Evolutionary conservation across 1,140 invertebrate species (phyloP).

Genomic region (Sinonovacula constricta): DNA sequence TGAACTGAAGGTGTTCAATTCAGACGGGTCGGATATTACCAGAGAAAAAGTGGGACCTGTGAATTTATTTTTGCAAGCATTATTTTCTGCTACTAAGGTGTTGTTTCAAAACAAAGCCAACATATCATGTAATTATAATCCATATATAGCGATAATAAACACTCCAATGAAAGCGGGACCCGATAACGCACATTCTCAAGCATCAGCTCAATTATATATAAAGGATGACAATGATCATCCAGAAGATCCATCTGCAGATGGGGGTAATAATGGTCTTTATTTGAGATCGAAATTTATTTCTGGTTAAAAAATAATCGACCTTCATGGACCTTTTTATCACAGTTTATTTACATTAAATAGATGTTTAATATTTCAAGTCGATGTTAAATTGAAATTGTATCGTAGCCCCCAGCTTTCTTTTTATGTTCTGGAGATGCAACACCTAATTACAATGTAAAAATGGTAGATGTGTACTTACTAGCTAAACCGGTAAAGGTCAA

Average conservation of each 20-base stretch:
- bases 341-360: constrained; percentile 27
- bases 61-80: constrained; percentile 48
- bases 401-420: constrained; percentile 34
- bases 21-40: constrained; percentile 1
- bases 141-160: constrained; percentile 34
- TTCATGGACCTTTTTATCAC: constrained; percentile 32
- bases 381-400: constrained; percentile 42
- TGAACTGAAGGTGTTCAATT: constrained; percentile 47
- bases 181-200: constrained; percentile 18
- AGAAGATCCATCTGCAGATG: constrained; percentile 7
- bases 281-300: constrained; percentile 7
- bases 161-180: constrained; percentile 16
- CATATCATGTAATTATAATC: constrained; percentile 32
- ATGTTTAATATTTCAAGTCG: constrained; percentile 39
- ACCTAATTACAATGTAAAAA: too few relatives aligned
- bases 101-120: constrained; percentile 37
- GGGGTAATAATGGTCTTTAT: too few relatives aligned
- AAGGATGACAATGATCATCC: constrained; percentile 38
- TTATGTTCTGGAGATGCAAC: constrained; percentile 29
- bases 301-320: constrained; percentile 12
- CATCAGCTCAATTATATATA: constrained; percentile 15
- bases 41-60: constrained; percentile 42
- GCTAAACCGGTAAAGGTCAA: constrained; percentile 25
- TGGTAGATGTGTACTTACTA: constrained; percentile 27
- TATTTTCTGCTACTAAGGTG: constrained; percentile 46